These are phyloP conservation scores for Gari tellinella DNA, from an alignment of 2,888 invertebrate species.

Conservation along the genomic window DNA sequence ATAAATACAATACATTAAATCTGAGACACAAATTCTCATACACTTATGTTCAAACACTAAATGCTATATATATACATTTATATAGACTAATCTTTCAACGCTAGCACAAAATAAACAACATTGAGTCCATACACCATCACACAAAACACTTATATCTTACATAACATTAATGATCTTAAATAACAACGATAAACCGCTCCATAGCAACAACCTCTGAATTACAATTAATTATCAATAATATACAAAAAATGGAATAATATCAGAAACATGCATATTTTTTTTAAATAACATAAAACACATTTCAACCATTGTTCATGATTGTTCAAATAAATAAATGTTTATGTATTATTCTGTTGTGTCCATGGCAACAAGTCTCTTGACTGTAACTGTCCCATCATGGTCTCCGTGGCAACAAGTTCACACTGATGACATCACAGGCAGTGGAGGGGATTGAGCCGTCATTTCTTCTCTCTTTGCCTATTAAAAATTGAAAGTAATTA, in stretches of 20 bases:
- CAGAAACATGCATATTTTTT: slow-evolving; percentile 28
- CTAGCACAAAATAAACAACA: too few relatives aligned
- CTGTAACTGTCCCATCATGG: slow-evolving; percentile 9
- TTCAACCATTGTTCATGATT: slow-evolving; percentile 12
- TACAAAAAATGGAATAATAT: slow-evolving; percentile 13
- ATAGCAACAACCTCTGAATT: slow-evolving; percentile 1
- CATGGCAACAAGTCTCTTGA: slow-evolving; percentile 26
- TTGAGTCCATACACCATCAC: too few relatives aligned
- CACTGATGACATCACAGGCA: slow-evolving; percentile 41
- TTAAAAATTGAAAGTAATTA: neutral
- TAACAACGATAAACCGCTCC: too few relatives aligned
- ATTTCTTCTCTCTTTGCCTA: slow-evolving; percentile 65
- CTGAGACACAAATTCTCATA: neutral
- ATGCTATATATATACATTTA: slow-evolving; percentile 1
- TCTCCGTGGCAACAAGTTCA: slow-evolving; percentile 15
- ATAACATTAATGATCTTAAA: too few relatives aligned
- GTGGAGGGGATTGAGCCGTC: slow-evolving; percentile 50
- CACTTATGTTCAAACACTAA: slow-evolving; percentile 1
- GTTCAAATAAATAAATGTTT: slow-evolving; percentile 28
- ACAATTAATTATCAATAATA: slow-evolving; percentile 8
- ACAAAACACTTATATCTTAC: too few relatives aligned
- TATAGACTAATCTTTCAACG: neutral
- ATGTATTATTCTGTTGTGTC: slow-evolving; percentile 21
- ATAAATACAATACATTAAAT: slow-evolving; percentile 1
- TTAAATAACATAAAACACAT: slow-evolving; percentile 19